phyloP scores from a whole-genome alignment of 2,888 invertebrate species.

The Drosophila pseudotakahashii region DNA sequence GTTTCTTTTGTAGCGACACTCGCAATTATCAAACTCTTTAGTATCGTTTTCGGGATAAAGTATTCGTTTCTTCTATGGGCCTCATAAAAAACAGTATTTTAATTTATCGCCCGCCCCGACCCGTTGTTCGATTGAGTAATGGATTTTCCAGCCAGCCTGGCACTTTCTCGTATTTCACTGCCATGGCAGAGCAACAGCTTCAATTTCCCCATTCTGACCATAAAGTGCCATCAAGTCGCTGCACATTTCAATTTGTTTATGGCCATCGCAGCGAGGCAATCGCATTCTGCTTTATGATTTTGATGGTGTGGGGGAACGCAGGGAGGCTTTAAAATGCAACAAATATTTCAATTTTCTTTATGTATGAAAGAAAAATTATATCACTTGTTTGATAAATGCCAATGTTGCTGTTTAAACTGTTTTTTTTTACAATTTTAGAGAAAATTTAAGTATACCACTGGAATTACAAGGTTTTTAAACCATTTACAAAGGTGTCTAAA shows the following conservation, averaged over 20 bases:
- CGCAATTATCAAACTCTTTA: constrained; percentile 14
- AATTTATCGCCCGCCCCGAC: constrained; percentile 32
- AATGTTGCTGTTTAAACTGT: background rate
- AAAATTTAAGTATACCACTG: no score
- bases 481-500: background rate
- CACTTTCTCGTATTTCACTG: constrained; percentile 47
- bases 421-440: background rate
- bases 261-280: constrained; percentile 47
- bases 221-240: constrained; percentile 48
- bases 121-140: constrained; percentile 40
- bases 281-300: constrained; percentile 47
- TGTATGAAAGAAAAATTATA: background rate
- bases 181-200: constrained; percentile 42
- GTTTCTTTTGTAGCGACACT: background rate
- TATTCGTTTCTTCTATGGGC: background rate
- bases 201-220: constrained; percentile 44
- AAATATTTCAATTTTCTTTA: constrained; percentile 35
- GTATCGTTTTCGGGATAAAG: background rate
- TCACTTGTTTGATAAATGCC: constrained; percentile 5
- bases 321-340: constrained; percentile 17
- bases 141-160: constrained; percentile 38
- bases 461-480: no score
- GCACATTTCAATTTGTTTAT: constrained; percentile 78
- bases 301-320: background rate
- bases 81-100: constrained; percentile 17